Percentiles rank a stretch among this genome's conserved stretches.
Conservation (phyloP, 2,113 vertebrate species). For the Limnothrissa miodon region DNA sequence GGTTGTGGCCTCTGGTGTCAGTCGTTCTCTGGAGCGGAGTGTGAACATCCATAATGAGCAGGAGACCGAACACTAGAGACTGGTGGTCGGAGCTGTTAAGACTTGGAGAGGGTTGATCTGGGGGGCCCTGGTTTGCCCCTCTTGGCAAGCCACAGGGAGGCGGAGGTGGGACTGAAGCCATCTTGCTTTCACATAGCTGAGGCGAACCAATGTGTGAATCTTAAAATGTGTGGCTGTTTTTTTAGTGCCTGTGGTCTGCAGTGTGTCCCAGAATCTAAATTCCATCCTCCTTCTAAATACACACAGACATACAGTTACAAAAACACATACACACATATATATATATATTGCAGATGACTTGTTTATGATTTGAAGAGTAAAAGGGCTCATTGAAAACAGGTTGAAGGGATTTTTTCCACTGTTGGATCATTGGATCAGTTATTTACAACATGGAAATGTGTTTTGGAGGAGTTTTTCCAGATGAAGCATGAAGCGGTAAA, state of each 20-base stretch:
- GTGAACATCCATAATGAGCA: background rate
- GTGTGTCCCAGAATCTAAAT: background rate
- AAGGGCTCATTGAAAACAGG: conserved; percentile 37
- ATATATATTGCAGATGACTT: background rate
- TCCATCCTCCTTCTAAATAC: background rate
- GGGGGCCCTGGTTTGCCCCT: background rate
- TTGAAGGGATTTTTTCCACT: conserved; percentile 51
- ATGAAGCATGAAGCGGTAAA: background rate
- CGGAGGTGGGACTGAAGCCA: background rate
- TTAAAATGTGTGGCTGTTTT: background rate
- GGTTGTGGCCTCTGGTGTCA: background rate
- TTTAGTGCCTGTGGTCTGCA: background rate
- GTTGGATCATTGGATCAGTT: conserved; percentile 4
- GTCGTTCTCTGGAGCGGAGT: background rate
- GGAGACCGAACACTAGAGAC: background rate
- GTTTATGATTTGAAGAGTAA: conserved; percentile 21
- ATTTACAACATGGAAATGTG: conserved; percentile 17
- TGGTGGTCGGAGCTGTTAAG: background rate
- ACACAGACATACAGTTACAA: background rate
- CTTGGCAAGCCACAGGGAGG: background rate
- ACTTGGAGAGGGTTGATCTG: background rate
- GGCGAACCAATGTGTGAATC: conserved; percentile 40
- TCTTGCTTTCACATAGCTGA: conserved; percentile 30
- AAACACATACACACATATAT: background rate
- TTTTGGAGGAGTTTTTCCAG: conserved; percentile 21